phyloP scores from a whole-genome alignment of 2,113 vertebrate species.

The Propithecus coquereli region DNA sequence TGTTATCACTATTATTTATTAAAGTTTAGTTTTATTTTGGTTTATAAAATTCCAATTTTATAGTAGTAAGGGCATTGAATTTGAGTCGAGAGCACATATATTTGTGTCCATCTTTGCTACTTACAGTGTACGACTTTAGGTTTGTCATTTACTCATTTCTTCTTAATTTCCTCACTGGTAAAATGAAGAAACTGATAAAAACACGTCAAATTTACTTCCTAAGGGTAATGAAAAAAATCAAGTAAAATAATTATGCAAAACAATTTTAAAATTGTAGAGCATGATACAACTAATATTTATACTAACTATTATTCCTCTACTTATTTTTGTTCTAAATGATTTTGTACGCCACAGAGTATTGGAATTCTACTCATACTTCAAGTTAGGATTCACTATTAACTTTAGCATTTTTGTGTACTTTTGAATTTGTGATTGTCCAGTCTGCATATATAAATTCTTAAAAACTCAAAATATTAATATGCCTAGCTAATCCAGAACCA shows the following conservation, averaged over 20 bases:
- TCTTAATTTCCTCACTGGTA: neutral
- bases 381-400: neutral
- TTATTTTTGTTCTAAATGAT: neutral
- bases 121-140: neutral
- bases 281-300: neutral
- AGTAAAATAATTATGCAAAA: constrained; percentile 11
- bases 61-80: neutral
- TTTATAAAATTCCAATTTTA: neutral
- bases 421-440: neutral
- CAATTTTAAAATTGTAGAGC: neutral
- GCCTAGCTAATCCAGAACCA: neutral
- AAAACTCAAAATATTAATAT: neutral
- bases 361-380: neutral
- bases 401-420: constrained; percentile 9
- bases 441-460: neutral
- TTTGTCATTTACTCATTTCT: neutral
- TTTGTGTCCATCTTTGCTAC: neutral
- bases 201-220: neutral
- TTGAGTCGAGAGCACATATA: neutral
- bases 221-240: constrained; percentile 1
- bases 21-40: neutral
- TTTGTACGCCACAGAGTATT: neutral
- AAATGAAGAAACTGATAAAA: constrained; percentile 11
- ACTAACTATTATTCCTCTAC: neutral
- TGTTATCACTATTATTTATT: neutral